Evolutionary conservation across 2,113 vertebrate genomes (phyloP), one percentile per base, ranked within the genome.

Genomic region (Peromyscus maniculatus): DNA sequence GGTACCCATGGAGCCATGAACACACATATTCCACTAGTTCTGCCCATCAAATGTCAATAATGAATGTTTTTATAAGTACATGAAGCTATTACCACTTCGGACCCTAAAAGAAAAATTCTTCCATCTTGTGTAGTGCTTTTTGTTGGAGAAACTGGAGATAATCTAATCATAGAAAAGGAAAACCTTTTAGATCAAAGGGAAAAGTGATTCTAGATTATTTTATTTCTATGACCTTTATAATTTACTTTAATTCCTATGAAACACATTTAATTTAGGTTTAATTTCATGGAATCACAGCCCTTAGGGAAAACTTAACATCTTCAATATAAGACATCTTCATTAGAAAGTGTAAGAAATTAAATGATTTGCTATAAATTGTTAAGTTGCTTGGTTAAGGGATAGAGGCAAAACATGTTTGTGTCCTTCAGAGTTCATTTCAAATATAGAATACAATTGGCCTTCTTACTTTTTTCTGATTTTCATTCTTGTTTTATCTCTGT

Each of bases 181-280:
- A 97, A 96, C 55, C n/a, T 69, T 97, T 94, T 89, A 89, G 26
- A 80, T 90, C 80, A 36, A 72, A 11, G 10, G 57, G 84, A 77
- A 91, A 22, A 91, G 78, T 91, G 69, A 77, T 84, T 95, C 84
- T 82, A 90, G 64, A 82, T 93, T 95, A 52, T 93, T 90, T 22
- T 74, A n/a, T 79, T 83, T 97, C 84, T 89, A 0, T 96, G 91
- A 86, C 22, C 95, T 98, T 96, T 95, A n/a, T 78, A 90, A 94
- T 57, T 97, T 92, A 80, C 46, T 95, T 43, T 84, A 64, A 66
- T 96, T 95, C 17, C 87, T 89, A 82, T 16, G 95, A 96, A 95
- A 71, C 26, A 71, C 26, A 80, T 91, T 94, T 87, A 96, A 94
- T 96, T 97, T 96, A 86, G 55, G 72, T 95, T 95, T 96, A 93